A percentile compares a stretch with the other conserved stretches of the same genome.
Evolutionary conservation across 2,797 vertebrate species (phyloP).

Genomic region (Acanthornis magna): DNA sequence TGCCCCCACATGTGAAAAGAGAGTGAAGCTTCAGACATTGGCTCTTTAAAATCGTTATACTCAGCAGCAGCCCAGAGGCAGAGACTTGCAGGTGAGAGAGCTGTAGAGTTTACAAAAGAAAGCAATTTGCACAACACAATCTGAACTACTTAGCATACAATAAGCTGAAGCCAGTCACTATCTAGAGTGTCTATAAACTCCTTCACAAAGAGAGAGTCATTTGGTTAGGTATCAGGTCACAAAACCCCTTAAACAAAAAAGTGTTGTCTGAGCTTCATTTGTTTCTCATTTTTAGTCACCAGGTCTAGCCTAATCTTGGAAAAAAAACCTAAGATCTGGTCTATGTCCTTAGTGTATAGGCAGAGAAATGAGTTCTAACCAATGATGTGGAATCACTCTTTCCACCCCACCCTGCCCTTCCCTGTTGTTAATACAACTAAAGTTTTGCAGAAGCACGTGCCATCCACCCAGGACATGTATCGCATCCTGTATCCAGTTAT

Average conservation of each 20-base stretch:
- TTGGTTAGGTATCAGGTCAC: not conserved
- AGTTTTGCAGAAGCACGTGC: not conserved
- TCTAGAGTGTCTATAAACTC: not conserved
- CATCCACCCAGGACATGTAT: not conserved
- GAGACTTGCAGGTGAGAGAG: not conserved
- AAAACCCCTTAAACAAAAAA: not conserved
- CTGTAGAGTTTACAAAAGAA: not conserved
- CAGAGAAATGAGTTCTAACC: not conserved
- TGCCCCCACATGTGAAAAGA: not conserved
- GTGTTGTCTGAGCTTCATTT: not conserved
- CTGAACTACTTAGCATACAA: not conserved
- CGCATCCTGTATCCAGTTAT: not conserved
- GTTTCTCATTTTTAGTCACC: not conserved
- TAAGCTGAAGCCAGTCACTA: not conserved
- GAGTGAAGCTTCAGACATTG: not conserved
- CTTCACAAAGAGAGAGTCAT: not conserved
- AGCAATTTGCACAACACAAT: not conserved
- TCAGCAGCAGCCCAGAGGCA: not conserved
- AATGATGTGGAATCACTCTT: not conserved
- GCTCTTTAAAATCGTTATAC: not conserved
- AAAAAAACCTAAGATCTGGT: not conserved
- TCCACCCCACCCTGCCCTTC: not conserved
- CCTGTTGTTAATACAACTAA: not conserved
- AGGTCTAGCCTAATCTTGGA: not conserved
- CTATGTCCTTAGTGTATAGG: not conserved